Evolutionary conservation across 2,888 invertebrate genomes (phyloP), one percentile per base, ranked within the genome.

Genomic region (Quadroppia sp.): DNA sequence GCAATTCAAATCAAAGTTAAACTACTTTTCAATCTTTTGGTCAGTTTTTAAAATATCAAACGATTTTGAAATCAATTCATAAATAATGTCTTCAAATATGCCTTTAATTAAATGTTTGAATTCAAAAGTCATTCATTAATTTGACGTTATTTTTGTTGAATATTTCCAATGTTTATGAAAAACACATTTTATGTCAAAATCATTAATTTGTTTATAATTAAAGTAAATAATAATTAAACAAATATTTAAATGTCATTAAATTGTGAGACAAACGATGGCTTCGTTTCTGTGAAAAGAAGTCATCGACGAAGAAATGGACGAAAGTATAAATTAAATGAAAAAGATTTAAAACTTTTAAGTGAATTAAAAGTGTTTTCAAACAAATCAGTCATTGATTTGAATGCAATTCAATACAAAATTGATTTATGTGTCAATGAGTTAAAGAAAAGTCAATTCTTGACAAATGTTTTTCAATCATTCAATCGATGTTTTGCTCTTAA

Each of bases 321-420:
- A 20, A 64, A 64, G 36, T 64, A 64, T 64, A 32, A 64, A 36
- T 64, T 40, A 36, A 64, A 20, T 36, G 61, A 64, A 64, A 36
- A 36, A 36, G 6, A n/a, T 13, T 36, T 64, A 4, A 64, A 64
- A 64, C 23, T 64, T 17, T 36, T 40, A 13, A 36, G 6, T 36
- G 36, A 64, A 20, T 64, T 64, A 11, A 64, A 64, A 36, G 17
- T 2, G n/a, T 36, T 64, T 40, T 64, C 61, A 64, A 36, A 9
- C 7, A 48, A n/a, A 32, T 20, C 3, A 3, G n/a, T 36, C 17
- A 36, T 69, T 23, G 45, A 69, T 45, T 45, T 69, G 3, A 23
- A 56, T 20, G 11, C 56, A 56, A 56, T 56, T 28, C 15, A 56
- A 56, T 28, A 28, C 3, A 28, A 56, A 56, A 36, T 69, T 13